phyloP scores from a whole-genome alignment of 2,797 vertebrate species.

The Oryzias sinensis region DNA sequence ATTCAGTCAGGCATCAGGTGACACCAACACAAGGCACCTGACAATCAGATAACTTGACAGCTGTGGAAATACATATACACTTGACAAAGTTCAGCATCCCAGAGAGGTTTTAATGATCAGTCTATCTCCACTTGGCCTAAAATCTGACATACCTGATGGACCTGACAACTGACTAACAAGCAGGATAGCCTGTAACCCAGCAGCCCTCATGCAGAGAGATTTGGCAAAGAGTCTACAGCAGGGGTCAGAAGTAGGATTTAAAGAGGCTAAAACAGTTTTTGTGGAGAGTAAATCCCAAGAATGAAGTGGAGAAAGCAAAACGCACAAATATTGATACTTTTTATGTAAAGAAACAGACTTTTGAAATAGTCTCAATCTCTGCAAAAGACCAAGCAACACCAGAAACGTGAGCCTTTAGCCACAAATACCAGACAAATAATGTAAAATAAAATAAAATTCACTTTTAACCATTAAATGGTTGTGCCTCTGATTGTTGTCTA shows the following conservation, averaged over 20 bases:
- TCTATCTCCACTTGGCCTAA: constrained; percentile 41
- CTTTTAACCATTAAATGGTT: no score
- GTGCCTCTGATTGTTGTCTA: no score
- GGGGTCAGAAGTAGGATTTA: constrained; percentile 47
- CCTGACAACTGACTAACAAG: constrained; percentile 73
- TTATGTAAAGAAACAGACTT: no score
- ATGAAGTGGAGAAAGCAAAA: constrained; percentile 13
- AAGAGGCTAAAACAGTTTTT: constrained; percentile 46
- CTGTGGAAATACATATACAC: constrained; percentile 56
- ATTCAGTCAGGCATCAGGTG: constrained; percentile 56
- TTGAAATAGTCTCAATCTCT: no score
- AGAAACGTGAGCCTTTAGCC: no score
- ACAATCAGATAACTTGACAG: constrained; percentile 66
- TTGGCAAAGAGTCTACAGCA: constrained; percentile 45
- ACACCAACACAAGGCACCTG: constrained; percentile 50
- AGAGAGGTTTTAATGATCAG: constrained; percentile 70
- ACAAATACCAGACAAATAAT: no score
- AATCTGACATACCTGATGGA: constrained; percentile 60
- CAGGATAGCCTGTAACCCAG: constrained; percentile 74
- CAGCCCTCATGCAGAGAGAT: constrained; percentile 52
- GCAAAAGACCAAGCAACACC: no score
- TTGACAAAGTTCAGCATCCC: constrained; percentile 58
- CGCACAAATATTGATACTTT: no score
- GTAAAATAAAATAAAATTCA: no score
- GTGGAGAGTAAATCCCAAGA: constrained; percentile 43